Conservation (phyloP, 1,140 invertebrate species). For the Calliphora vicina region DNA sequence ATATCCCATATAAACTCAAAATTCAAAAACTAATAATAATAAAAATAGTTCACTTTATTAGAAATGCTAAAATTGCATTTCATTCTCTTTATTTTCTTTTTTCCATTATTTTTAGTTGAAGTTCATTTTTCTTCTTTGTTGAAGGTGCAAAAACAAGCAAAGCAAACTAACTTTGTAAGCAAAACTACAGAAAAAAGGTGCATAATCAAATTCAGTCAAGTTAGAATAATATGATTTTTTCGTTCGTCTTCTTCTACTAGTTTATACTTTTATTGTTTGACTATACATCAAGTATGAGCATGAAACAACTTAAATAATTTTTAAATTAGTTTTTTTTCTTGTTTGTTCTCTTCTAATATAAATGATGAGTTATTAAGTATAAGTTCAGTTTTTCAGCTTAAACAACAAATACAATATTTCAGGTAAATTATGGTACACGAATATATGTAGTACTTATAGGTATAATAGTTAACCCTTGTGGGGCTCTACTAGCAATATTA, state of each 20-base stretch:
- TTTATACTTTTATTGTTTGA: background rate
- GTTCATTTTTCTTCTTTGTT: background rate
- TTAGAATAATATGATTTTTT: background rate
- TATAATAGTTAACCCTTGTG: too few species aligned
- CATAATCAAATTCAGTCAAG: background rate
- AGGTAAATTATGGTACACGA: background rate
- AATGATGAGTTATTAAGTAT: slow-evolving; percentile 5
- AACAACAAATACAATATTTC: background rate
- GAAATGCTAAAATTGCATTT: background rate
- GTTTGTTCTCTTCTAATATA: background rate
- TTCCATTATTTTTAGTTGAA: background rate
- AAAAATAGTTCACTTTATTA: background rate
- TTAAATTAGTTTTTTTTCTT: background rate
- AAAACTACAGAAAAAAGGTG: background rate
- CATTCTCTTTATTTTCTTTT: background rate
- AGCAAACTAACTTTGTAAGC: background rate
- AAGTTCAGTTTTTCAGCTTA: background rate
- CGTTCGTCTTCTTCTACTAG: background rate
- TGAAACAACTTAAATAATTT: slow-evolving; percentile 1
- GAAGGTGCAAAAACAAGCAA: background rate
- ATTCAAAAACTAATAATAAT: background rate
- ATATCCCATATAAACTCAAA: background rate
- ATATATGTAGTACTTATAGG: background rate
- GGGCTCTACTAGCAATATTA: too few species aligned
- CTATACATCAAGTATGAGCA: background rate